Percentiles rank a stretch among this genome's conserved stretches.
These are phyloP conservation scores for Crotalus horridus DNA, from an alignment of 2,113 vertebrate species.

Conservation along the genomic window DNA sequence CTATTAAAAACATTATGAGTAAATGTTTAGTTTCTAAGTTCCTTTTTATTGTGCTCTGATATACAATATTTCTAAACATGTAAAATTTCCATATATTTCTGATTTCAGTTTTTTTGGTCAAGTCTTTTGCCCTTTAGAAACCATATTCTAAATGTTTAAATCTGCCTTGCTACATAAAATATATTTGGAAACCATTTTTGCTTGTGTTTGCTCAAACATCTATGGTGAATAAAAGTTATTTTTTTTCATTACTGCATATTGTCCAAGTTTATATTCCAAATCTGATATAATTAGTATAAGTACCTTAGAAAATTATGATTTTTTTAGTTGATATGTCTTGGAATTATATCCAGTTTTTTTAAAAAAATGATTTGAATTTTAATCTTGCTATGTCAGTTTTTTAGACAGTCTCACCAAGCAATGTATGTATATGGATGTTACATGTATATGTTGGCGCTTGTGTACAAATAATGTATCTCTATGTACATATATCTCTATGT, in stretches of 20 bases:
- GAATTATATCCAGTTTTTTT: neutral
- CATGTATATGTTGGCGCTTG: no score
- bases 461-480: neutral
- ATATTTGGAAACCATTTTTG: no score
- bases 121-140: neutral
- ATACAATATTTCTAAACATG: neutral
- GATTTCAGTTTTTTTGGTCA: neutral
- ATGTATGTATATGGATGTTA: neutral
- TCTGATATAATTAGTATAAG: neutral
- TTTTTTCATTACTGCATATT: no score
- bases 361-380: neutral
- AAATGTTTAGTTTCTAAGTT: neutral
- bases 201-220: no score
- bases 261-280: neutral
- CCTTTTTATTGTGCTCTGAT: neutral
- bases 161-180: no score
- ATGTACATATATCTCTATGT: neutral
- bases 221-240: no score
- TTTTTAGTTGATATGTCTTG: neutral
- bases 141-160: no score
- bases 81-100: neutral
- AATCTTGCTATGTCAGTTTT: neutral
- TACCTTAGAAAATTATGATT: neutral
- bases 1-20: neutral
- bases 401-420: neutral